Conservation (phyloP, 2,888 invertebrate genomes). For the Subacronicta megacephala region DNA sequence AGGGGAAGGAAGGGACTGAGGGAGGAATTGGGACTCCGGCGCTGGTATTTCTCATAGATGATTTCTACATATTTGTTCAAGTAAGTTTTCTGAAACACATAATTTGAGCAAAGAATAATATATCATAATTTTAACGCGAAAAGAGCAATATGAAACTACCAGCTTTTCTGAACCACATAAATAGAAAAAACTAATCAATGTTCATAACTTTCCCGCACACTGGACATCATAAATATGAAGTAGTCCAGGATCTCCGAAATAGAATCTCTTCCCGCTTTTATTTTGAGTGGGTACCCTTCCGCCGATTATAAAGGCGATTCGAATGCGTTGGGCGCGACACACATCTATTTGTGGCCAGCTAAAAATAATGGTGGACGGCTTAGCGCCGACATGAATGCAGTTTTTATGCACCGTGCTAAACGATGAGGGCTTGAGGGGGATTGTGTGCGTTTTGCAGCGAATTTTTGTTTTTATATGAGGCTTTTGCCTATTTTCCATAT, state of each 20-base stretch:
- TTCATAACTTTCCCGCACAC: constrained; percentile 1
- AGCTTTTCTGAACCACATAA: background rate
- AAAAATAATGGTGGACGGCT: constrained; percentile 79
- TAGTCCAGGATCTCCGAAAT: constrained; percentile 34
- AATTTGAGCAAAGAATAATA: background rate
- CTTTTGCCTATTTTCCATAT: background rate
- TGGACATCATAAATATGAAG: constrained; percentile 24
- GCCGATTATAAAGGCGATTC: constrained; percentile 65
- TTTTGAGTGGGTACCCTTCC: constrained; percentile 58
- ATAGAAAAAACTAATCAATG: background rate
- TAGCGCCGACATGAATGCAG: constrained; percentile 69
- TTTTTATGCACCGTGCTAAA: constrained; percentile 83
- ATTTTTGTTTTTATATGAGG: constrained; percentile 27
- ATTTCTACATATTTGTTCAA: no score
- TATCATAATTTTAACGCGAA: no score
- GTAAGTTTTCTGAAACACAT: background rate
- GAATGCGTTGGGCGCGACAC: constrained; percentile 73
- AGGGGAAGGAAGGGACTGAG: no score
- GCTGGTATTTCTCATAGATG: no score
- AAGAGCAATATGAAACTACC: background rate
- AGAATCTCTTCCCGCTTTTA: constrained; percentile 57
- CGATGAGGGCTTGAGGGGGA: constrained; percentile 63
- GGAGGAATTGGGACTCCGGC: no score
- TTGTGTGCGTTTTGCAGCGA: constrained; percentile 21
- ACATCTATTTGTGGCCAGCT: constrained; percentile 79